A percentile compares a stretch with the other conserved stretches of the same genome.
These are phyloP conservation scores for Hirtodrosophila duncani DNA, from an alignment of 2,888 invertebrate species.

Conservation along the genomic window DNA sequence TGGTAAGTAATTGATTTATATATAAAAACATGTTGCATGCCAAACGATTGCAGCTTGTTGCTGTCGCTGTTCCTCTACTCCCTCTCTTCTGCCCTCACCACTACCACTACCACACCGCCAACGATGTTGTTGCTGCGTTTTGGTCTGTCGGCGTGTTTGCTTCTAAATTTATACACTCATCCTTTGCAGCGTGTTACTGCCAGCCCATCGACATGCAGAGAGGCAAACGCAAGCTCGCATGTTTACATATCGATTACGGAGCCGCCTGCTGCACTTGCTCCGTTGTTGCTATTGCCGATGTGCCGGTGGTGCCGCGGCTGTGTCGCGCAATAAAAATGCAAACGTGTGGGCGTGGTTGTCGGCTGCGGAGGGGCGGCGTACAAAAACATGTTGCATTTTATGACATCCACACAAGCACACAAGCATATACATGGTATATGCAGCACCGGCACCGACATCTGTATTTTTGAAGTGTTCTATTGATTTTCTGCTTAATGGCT, in stretches of 20 bases:
- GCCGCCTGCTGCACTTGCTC: slow-evolving; percentile 28
- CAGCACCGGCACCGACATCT: slow-evolving; percentile 5
- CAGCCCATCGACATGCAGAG: not conserved
- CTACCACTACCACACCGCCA: too few relatives aligned
- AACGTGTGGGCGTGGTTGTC: slow-evolving; percentile 19
- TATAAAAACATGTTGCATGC: slow-evolving; percentile 69
- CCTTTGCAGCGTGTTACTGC: not conserved
- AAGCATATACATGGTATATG: slow-evolving; percentile 2
- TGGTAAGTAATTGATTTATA: slow-evolving; percentile 70
- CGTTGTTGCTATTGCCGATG: slow-evolving; percentile 6
- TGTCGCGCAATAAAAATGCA: slow-evolving; percentile 50
- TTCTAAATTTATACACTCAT: slow-evolving; percentile 61
- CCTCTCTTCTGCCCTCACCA: too few relatives aligned
- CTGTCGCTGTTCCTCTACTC: slow-evolving; percentile 22
- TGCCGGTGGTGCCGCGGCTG: not conserved
- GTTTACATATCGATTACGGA: slow-evolving; percentile 70
- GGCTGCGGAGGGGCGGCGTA: slow-evolving; percentile 12
- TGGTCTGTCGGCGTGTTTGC: slow-evolving; percentile 38
- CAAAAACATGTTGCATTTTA: slow-evolving; percentile 59
- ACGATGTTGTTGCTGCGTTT: slow-evolving; percentile 16
- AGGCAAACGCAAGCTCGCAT: slow-evolving; percentile 45
- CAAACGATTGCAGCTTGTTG: slow-evolving; percentile 58
- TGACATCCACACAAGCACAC: slow-evolving; percentile 14
- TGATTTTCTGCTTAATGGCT: slow-evolving; percentile 18
- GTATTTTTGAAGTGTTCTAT: slow-evolving; percentile 24